phyloP scores from a whole-genome alignment of 2,888 invertebrate genomes.

The Hipparchia sbordonii region DNA sequence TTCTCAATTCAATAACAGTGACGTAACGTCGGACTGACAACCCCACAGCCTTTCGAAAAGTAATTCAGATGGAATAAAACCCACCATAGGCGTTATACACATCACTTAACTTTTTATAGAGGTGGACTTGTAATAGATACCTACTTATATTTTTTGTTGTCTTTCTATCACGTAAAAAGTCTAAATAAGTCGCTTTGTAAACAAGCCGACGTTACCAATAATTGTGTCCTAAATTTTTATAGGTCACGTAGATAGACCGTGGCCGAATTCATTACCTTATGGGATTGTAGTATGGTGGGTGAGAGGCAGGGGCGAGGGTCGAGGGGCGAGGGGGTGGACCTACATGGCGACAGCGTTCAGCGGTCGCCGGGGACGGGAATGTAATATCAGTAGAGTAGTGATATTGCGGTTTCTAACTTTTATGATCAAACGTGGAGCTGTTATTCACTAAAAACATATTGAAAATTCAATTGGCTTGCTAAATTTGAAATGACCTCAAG shows the following conservation, averaged over 20 bases:
- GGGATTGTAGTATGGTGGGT: slow-evolving; percentile 56
- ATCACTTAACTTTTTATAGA: background rate
- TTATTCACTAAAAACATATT: slow-evolving; percentile 49
- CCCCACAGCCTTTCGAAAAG: too few species aligned
- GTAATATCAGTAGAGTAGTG: slow-evolving; percentile 77
- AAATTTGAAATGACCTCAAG: slow-evolving; percentile 35
- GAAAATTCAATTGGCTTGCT: slow-evolving; percentile 42
- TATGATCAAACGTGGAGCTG: slow-evolving; percentile 59
- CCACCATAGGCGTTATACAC: too few species aligned
- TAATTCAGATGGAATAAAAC: too few species aligned
- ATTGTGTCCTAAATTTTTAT: slow-evolving; percentile 73
- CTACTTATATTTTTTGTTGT: background rate
- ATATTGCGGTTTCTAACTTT: slow-evolving; percentile 76
- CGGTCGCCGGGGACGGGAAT: slow-evolving; percentile 59
- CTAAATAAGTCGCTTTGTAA: slow-evolving; percentile 32
- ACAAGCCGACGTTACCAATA: slow-evolving; percentile 50
- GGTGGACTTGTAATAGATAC: too few species aligned
- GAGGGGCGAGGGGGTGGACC: slow-evolving; percentile 56
- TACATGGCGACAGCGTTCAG: slow-evolving; percentile 64
- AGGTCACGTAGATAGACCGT: slow-evolving; percentile 71
- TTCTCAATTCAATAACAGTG: too few species aligned
- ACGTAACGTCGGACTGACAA: too few species aligned
- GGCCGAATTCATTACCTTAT: slow-evolving; percentile 77
- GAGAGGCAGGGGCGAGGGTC: slow-evolving; percentile 42
- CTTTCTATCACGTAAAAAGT: slow-evolving; percentile 7